phyloP scores from a whole-genome alignment of 2,113 vertebrate genomes.

The Clinocottus analis region DNA sequence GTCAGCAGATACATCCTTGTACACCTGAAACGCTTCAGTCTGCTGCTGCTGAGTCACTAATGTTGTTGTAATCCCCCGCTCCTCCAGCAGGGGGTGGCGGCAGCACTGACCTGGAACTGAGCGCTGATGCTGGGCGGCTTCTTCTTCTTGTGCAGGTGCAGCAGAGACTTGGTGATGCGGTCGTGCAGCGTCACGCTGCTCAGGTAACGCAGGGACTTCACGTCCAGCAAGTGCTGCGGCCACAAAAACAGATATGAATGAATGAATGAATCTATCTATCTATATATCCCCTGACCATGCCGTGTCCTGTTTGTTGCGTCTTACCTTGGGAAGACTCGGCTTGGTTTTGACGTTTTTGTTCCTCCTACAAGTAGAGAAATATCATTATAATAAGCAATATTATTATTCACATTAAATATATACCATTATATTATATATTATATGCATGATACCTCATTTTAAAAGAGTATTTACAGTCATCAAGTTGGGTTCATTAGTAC shows the following conservation, averaged over 20 bases:
- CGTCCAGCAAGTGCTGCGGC: slow-evolving; percentile 90
- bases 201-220: slow-evolving; percentile 95
- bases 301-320: slow-evolving; percentile 45
- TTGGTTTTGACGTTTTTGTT: slow-evolving; percentile 93
- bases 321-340: slow-evolving; percentile 93
- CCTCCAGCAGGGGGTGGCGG: slow-evolving; percentile 50
- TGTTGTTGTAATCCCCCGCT: slow-evolving; percentile 22
- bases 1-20: background rate
- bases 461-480: background rate
- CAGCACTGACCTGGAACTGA: slow-evolving; percentile 92
- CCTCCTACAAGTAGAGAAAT: slow-evolving; percentile 82
- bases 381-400: background rate
- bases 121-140: slow-evolving; percentile 98
- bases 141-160: slow-evolving; percentile 98
- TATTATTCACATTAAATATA: background rate
- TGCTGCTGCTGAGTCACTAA: slow-evolving; percentile 1
- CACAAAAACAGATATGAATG: background rate
- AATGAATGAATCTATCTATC: too few relatives aligned
- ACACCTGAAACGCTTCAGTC: too few relatives aligned
- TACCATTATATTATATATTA: background rate
- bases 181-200: slow-evolving; percentile 93
- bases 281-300: background rate
- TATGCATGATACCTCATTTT: background rate
- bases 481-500: background rate
- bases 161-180: slow-evolving; percentile 96